Percentiles rank a stretch among this genome's conserved stretches.
phyloP scores from a whole-genome alignment of 2,113 vertebrate genomes.

The Poecilia latipinna region DNA sequence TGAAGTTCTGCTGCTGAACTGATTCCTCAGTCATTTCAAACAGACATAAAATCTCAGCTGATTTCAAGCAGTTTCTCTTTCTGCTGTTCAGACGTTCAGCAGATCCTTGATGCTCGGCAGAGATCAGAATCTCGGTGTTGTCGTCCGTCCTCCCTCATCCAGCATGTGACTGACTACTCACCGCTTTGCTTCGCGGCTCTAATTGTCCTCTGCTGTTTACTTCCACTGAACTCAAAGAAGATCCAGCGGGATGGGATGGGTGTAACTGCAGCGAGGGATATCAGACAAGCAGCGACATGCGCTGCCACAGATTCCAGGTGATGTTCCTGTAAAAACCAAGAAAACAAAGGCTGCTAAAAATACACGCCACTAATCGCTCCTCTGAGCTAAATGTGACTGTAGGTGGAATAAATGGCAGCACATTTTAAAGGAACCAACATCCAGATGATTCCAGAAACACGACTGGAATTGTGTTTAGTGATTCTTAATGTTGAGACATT shows the following conservation, averaged over 20 bases:
- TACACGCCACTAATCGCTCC: not conserved
- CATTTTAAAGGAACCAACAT: not conserved
- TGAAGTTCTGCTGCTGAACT: no score
- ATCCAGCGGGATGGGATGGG: slow-evolving; percentile 46
- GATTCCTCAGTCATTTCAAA: no score
- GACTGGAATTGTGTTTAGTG: no score
- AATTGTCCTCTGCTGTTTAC: slow-evolving; percentile 42
- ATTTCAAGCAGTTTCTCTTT: not conserved
- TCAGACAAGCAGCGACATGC: slow-evolving; percentile 65
- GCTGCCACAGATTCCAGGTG: slow-evolving; percentile 52
- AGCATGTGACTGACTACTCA: slow-evolving; percentile 23
- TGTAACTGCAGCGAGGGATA: slow-evolving; percentile 54
- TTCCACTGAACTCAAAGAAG: slow-evolving; percentile 33
- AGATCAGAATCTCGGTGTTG: no score
- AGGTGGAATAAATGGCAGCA: not conserved
- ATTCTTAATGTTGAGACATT: no score
- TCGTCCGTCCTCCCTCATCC: not conserved
- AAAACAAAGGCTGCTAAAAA: slow-evolving; percentile 18
- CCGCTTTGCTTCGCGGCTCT: slow-evolving; percentile 16
- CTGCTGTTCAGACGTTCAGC: not conserved
- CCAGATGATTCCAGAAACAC: no score
- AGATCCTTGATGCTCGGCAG: no score
- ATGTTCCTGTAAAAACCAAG: slow-evolving; percentile 59
- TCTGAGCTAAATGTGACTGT: not conserved
- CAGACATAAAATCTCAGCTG: no score